Evolutionary conservation across 2,113 vertebrate species (phyloP), one percentile per base, ranked within the genome.

Genomic region (Taurulus bubalis): DNA sequence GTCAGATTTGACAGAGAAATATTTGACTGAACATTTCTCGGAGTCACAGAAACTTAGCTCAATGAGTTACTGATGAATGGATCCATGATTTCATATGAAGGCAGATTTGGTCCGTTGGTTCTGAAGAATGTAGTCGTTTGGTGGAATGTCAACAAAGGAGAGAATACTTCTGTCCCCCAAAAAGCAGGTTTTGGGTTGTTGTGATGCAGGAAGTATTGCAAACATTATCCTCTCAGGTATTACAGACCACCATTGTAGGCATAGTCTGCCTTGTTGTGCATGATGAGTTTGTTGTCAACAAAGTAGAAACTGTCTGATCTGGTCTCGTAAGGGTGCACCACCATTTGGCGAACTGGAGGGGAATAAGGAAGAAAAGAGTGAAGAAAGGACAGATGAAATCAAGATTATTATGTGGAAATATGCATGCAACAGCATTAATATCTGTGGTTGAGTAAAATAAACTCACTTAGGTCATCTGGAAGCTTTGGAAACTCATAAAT

Each of bases 181-280:
- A 59, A 74, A 53, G 8, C 70, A 73, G 60, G 26, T 59, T 80
- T 40, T 51, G 55, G 55, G 63, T 66, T 34, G 85, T 45, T 78
- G 66, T 38, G 32, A 68, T 72, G 73, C 65, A 74, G 75, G 65
- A 80, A 75, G 47, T 68, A 85, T 60, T 85, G 76, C 80, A 84
- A 64, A 83, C 77, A 72, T 79, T 55, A 68, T 12, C 75, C 82
- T 5, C 72, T 79, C 78, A 68, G 63, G 34, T 26, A 40, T 93
- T 95, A 99, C 93, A 98, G 96, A 83, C 98, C 98, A 55, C 98
- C 98, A 0, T 99, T 97, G 93, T 99, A 99, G 81, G 97, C 98
- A 72, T 99, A 99, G 84, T 99, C 98, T 4, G 98, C 98, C 90
- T 99, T 99, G 95, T 99, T 99, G 96, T 99, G 98, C 98, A 99